These are phyloP conservation scores for Alectura lathami DNA, from an alignment of 2,113 vertebrate species.

Conservation along the genomic window DNA sequence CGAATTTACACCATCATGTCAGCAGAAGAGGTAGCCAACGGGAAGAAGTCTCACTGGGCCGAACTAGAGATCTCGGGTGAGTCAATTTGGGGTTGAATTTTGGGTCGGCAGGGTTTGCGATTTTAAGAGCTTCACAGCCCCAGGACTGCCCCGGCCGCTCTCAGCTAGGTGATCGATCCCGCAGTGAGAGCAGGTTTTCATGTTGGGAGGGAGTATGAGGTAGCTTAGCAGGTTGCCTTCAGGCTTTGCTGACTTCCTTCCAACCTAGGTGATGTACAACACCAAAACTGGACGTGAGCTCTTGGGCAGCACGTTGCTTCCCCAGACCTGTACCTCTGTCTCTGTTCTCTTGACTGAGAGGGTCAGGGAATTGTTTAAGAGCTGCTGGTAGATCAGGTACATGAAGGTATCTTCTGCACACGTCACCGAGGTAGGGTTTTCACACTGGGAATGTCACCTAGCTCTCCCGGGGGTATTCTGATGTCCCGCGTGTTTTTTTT, in stretches of 20 bases:
- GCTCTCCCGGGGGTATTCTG: not conserved
- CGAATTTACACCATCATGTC: conserved; percentile 99
- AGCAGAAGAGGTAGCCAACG: conserved; percentile 93
- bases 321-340: not conserved
- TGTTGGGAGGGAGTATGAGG: not conserved
- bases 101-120: accelerated
- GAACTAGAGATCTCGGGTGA: conserved; percentile 98
- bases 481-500: not conserved
- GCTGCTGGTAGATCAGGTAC: not conserved
- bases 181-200: not conserved
- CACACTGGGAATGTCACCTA: not conserved
- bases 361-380: not conserved
- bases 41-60: conserved; percentile 97
- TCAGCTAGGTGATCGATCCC: no score
- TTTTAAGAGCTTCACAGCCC: not conserved
- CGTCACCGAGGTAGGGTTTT: not conserved
- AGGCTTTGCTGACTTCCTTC: not conserved
- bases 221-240: not conserved
- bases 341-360: not conserved
- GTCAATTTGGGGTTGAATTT: not conserved
- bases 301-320: not conserved
- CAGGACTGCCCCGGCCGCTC: accelerated
- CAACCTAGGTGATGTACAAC: not conserved
- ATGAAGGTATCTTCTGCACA: accelerated
- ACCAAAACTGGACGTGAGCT: accelerated